phyloP scores from a whole-genome alignment of 1,140 invertebrate species.

The Chironomus tepperi region DNA sequence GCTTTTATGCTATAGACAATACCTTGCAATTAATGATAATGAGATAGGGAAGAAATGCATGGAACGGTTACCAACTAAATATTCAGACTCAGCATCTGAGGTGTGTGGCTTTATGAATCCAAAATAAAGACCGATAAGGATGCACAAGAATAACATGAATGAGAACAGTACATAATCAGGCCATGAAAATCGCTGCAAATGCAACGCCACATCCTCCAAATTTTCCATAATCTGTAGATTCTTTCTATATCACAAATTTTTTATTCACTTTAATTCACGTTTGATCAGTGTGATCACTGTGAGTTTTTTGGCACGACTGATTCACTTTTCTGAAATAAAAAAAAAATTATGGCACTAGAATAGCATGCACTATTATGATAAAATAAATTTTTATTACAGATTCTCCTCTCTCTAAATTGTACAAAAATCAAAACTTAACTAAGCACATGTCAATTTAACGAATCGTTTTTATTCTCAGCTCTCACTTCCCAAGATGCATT shows the following conservation, averaged over 20 bases:
- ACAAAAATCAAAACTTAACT: no score
- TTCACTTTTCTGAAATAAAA: constrained; percentile 4
- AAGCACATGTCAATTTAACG: no score
- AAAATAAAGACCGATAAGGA: constrained; percentile 53
- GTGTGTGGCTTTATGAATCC: constrained; percentile 47
- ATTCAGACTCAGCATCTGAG: constrained; percentile 39
- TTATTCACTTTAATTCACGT: background rate
- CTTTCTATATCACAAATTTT: background rate
- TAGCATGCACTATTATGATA: background rate
- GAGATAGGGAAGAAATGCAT: constrained; percentile 50
- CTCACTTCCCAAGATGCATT: no score
- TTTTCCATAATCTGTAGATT: constrained; percentile 33
- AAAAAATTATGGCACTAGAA: constrained; percentile 14
- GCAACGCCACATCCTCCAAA: constrained; percentile 48
- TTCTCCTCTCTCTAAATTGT: background rate
- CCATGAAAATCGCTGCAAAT: constrained; percentile 40
- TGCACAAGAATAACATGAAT: constrained; percentile 46
- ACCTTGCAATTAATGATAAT: constrained; percentile 48
- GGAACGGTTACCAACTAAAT: constrained; percentile 50
- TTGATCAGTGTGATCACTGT: constrained; percentile 11
- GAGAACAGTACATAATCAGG: constrained; percentile 46
- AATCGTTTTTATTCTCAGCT: no score
- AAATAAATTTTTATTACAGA: background rate
- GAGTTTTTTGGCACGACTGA: constrained; percentile 15
- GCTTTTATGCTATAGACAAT: background rate